phyloP scores from a whole-genome alignment of 2,888 invertebrate species.

The Ichneumoninae sp. region DNA sequence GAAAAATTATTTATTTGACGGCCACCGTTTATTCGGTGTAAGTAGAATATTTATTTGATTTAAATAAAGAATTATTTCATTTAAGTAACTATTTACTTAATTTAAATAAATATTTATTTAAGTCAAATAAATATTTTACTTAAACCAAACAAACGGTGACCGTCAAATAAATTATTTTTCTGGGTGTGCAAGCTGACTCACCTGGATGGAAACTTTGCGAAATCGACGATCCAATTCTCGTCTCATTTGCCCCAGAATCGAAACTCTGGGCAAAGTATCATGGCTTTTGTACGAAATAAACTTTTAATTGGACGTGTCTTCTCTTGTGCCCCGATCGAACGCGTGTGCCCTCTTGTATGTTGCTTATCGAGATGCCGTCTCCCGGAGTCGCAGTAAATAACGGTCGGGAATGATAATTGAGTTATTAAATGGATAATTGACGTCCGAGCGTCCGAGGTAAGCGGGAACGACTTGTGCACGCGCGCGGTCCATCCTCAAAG shows the following conservation, averaged over 20 bases:
- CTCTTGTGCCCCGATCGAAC: neutral
- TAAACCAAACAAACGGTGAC: too few relatives aligned
- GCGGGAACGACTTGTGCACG: conserved; percentile 9
- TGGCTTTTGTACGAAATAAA: neutral
- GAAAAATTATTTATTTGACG: too few relatives aligned
- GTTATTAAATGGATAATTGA: conserved; percentile 64
- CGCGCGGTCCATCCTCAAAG: conserved; percentile 54
- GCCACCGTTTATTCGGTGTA: too few relatives aligned
- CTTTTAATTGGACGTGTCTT: neutral
- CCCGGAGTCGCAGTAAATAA: conserved; percentile 47
- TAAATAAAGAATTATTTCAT: too few relatives aligned
- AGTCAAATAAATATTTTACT: too few relatives aligned
- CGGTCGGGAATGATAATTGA: conserved; percentile 59
- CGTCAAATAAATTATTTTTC: too few relatives aligned
- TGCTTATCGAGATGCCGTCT: neutral
- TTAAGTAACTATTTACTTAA: too few relatives aligned
- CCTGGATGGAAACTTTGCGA: neutral
- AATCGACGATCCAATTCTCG: too few relatives aligned
- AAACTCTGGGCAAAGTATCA: neutral
- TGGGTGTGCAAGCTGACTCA: neutral
- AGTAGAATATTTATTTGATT: too few relatives aligned
- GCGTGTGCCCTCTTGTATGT: neutral
- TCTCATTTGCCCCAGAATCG: too few relatives aligned
- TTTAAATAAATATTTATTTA: too few relatives aligned
- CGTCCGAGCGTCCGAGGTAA: conserved; percentile 19